These are phyloP conservation scores for Dendrolimus kikuchii DNA, from an alignment of 1,140 invertebrate genomes.

Conservation along the genomic window DNA sequence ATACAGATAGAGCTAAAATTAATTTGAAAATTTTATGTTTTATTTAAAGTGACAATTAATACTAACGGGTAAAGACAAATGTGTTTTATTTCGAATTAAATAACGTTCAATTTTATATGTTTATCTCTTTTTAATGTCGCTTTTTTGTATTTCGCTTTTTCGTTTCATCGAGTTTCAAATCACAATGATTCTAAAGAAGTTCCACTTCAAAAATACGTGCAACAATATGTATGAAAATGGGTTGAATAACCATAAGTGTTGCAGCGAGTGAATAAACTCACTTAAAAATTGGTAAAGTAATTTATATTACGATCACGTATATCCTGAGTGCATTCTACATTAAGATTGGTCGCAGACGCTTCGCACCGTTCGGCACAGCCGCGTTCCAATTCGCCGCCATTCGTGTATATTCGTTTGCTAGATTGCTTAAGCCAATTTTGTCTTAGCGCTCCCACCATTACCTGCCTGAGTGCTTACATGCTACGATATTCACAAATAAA, in stretches of 20 bases:
- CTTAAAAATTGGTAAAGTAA: constrained; percentile 64
- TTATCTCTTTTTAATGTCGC: too few relatives aligned
- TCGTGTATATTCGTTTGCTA: constrained; percentile 16
- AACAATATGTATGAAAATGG: constrained; percentile 35
- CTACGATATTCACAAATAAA: constrained; percentile 36
- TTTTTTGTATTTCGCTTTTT: too few relatives aligned
- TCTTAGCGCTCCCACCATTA: constrained; percentile 53
- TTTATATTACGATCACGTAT: constrained; percentile 67
- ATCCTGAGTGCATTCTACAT: constrained; percentile 47
- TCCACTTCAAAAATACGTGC: constrained; percentile 36
- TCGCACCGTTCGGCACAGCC: constrained; percentile 2
- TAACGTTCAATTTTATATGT: too few relatives aligned
- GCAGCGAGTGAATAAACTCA: constrained; percentile 49
- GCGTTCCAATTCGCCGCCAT: constrained; percentile 6
- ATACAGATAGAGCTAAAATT: too few relatives aligned
- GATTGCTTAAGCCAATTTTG: constrained; percentile 62
- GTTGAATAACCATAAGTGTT: constrained; percentile 58
- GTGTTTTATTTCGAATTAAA: too few relatives aligned
- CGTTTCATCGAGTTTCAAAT: too few relatives aligned
- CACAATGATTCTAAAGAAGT: too few relatives aligned
- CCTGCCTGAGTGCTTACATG: constrained; percentile 19
- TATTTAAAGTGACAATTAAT: too few relatives aligned
- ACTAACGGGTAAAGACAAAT: too few relatives aligned
- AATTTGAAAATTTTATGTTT: too few relatives aligned
- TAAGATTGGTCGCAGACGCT: constrained; percentile 37